Evolutionary conservation across 2,797 vertebrate genomes (phyloP).

Genomic region (Pitangus sulphuratus): DNA sequence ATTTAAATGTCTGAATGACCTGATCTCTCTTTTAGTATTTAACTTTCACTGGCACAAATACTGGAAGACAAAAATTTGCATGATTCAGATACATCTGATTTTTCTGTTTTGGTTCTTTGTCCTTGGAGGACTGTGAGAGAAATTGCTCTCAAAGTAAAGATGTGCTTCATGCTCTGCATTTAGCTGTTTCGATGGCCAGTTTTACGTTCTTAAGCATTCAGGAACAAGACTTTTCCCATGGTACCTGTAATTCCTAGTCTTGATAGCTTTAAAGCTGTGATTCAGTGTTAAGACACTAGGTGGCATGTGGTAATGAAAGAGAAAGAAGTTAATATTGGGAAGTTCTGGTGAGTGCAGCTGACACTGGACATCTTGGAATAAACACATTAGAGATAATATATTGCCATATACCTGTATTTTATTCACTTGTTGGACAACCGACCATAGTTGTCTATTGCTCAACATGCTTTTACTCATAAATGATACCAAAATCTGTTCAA

Average conservation of each 20-base stretch:
- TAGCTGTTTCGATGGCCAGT: not conserved
- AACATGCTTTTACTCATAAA: not conserved
- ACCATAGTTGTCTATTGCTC: not conserved
- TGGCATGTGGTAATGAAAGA: slow-evolving; percentile 52
- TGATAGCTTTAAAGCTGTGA: not conserved
- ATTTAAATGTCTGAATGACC: not conserved
- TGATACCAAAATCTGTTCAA: not conserved
- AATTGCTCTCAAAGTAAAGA: not conserved
- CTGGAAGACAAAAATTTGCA: not conserved
- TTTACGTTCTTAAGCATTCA: not conserved
- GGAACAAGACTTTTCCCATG: accelerated
- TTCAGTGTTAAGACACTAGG: slow-evolving; percentile 22
- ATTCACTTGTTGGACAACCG: slow-evolving; percentile 17
- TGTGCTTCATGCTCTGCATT: not conserved
- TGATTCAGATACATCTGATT: not conserved
- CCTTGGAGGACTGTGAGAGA: not conserved
- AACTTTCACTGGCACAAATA: not conserved
- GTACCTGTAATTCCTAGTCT: accelerated
- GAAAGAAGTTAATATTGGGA: not conserved
- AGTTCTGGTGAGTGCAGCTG: not conserved
- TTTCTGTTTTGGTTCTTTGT: not conserved
- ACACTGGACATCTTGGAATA: not conserved
- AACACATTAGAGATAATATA: not conserved
- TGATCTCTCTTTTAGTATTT: not conserved
- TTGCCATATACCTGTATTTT: slow-evolving; percentile 5